Conservation (phyloP, 2,797 vertebrate species). For the Aselliscus stoliczkanus region DNA sequence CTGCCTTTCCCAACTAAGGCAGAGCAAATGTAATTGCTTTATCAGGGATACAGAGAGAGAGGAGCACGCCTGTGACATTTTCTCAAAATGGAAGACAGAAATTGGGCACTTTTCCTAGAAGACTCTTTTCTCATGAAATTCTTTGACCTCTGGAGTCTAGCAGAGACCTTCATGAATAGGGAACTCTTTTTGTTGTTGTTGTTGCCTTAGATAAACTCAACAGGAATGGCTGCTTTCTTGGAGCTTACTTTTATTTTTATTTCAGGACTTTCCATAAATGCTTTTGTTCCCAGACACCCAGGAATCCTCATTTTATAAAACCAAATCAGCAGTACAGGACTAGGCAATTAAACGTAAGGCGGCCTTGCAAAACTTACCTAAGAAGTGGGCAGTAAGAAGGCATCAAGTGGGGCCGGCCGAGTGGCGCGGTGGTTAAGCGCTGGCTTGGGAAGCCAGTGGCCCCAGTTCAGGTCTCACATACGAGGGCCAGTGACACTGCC, state of each 20-base stretch:
- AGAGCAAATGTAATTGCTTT: background rate
- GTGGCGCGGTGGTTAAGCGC: too few species aligned
- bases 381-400: background rate
- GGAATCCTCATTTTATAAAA: background rate
- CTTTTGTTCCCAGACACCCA: background rate
- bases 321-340: background rate
- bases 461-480: too few species aligned
- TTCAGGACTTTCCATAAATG: background rate
- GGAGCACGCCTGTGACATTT: background rate
- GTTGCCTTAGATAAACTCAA: background rate
- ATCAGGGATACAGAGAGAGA: background rate
- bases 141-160: background rate
- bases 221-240: background rate
- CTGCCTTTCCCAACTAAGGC: background rate
- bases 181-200: background rate
- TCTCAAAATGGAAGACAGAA: background rate
- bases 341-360: background rate
- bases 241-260: conserved; percentile 16
- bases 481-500: too few species aligned
- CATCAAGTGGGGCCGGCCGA: background rate
- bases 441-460: too few species aligned
- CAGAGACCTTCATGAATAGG: background rate
- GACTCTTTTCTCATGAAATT: background rate
- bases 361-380: background rate
- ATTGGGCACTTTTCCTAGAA: background rate